Evolutionary conservation across 2,113 vertebrate species (phyloP), one percentile per base, ranked within the genome.

Genomic region (Thamnophis sirtalis): DNA sequence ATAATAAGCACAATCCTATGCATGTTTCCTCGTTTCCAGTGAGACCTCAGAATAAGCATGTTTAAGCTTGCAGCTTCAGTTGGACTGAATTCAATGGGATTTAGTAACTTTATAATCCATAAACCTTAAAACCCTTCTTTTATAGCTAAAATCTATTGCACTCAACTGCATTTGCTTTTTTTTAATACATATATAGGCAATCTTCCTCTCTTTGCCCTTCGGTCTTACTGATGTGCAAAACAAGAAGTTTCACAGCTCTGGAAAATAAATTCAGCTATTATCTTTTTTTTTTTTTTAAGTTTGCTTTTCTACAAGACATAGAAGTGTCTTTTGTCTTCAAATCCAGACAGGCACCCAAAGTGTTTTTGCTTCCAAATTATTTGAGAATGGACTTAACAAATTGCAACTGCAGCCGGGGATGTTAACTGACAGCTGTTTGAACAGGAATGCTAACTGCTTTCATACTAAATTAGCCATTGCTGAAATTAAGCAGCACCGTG

Each of bases 381-480:
- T 92, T 96, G 89, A 87, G 91, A 91, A 33, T 88, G 92, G 92
- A 95, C 86, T 89, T 93, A 94, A 95, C 90, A 93, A 96, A 94
- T 95, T 94, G 92, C 58, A 93, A 95, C 56, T 92, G 89, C 93
- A 95, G 84, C 90, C 90, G 26, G 88, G 96, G 94, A 95, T 95
- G 92, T 95, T 96, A 94, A 93, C 95, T 95, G 96, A 96, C 95
- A 96, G 95, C 96, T 96, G 95, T 95, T 97, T 96, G 96, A 96
- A 94, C 92, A 93, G 92, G 95, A 96, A 95, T 96, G 95, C 93
- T 95, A 96, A 96, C 96, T 96, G 95, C 93, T 94, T 96, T 97
- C 96, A 96, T 96, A 96, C 96, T 96, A 96, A 97, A 97, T 96
- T 96, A 96, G 94, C 94, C 95, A 96, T 96, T 96, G 94, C 96